Conservation (phyloP, 2,113 vertebrate species). For the Entomyzon cyanotis region DNA sequence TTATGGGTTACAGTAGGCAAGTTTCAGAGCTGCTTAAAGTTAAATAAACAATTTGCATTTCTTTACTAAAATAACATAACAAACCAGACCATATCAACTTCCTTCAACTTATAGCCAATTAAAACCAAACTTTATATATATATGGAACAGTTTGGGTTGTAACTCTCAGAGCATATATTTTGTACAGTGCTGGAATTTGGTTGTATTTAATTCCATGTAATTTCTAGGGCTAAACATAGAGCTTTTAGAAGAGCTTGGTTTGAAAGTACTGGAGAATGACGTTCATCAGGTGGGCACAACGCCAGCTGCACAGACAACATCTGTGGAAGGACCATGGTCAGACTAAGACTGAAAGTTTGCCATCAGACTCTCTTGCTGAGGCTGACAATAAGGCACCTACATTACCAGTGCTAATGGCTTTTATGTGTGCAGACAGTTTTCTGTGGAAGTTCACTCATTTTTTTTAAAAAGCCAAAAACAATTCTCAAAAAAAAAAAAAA, state of each 20-base stretch:
- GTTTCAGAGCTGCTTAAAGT: not conserved
- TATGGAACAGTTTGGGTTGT: not conserved
- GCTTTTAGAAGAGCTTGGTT: not conserved
- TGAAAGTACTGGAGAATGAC: not conserved
- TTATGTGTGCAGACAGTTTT: not conserved
- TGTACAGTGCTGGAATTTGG: not conserved
- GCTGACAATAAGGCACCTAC: not conserved
- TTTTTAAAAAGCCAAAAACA: not conserved
- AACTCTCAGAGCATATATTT: not conserved
- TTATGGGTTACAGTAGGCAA: constrained; percentile 40
- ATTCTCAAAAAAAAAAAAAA: not conserved
- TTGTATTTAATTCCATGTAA: not conserved
- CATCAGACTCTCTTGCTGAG: not conserved
- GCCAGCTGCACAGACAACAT: not conserved
- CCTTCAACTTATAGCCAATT: not conserved
- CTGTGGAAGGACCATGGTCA: not conserved
- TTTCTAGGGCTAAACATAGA: not conserved
- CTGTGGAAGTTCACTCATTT: not conserved
- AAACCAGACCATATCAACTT: not conserved
- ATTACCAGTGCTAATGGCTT: not conserved
- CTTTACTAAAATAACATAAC: constrained; percentile 16
- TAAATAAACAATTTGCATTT: constrained; percentile 20
- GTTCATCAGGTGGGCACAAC: not conserved
- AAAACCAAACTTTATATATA: not conserved
- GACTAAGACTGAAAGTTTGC: not conserved